phyloP scores from a whole-genome alignment of 1,140 invertebrate genomes.

The Anastrepha ludens region DNA sequence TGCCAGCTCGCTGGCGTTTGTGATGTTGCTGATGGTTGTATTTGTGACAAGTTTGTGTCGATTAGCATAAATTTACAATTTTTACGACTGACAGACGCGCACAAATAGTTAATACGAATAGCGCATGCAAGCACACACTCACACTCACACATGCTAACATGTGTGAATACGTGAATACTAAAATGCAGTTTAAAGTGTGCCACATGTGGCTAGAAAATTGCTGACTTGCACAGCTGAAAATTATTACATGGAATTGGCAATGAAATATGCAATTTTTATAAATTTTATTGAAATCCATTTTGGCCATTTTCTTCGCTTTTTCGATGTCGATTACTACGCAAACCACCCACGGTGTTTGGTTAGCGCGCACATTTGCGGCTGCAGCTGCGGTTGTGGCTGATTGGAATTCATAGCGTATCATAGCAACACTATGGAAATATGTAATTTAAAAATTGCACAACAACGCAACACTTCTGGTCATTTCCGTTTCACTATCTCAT shows the following conservation, averaged over 20 bases:
- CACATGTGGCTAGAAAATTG: slow-evolving; percentile 44
- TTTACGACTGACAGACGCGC: slow-evolving; percentile 47
- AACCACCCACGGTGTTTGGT: slow-evolving; percentile 26
- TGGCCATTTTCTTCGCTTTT: slow-evolving; percentile 3
- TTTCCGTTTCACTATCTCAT: not conserved
- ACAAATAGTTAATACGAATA: slow-evolving; percentile 30
- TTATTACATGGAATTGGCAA: slow-evolving; percentile 50
- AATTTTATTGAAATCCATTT: slow-evolving; percentile 41
- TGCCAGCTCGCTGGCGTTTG: not conserved
- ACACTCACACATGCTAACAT: not conserved
- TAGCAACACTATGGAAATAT: no score
- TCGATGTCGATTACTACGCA: not conserved
- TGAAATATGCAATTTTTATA: slow-evolving; percentile 49
- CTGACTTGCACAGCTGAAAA: slow-evolving; percentile 31
- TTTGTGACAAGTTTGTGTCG: slow-evolving; percentile 50
- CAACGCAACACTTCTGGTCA: not conserved
- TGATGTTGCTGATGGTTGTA: not conserved
- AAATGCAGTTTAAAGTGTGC: slow-evolving; percentile 39
- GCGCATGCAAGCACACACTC: not conserved
- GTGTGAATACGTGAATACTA: not conserved
- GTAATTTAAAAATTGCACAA: no score
- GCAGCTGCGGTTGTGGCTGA: not conserved
- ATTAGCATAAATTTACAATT: slow-evolving; percentile 52
- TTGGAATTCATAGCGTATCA: not conserved
- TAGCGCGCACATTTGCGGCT: not conserved